phyloP scores from a whole-genome alignment of 2,888 invertebrate genomes.

The Hypercompe scribonia region DNA sequence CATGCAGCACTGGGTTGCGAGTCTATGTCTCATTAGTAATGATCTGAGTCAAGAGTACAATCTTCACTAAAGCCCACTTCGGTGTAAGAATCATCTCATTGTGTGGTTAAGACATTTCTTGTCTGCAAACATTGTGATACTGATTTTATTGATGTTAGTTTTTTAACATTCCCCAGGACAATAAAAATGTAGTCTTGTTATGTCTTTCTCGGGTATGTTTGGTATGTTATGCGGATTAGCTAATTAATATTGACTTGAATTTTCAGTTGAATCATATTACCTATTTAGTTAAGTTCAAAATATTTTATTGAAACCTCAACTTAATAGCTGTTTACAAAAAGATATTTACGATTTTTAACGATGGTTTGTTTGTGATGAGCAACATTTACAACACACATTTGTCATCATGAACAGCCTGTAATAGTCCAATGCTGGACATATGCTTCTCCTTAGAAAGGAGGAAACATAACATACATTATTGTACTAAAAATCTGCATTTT shows the following conservation, averaged over 20 bases:
- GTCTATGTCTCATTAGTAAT: background rate
- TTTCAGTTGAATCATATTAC: background rate
- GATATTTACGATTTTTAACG: background rate
- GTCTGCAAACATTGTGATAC: constrained; percentile 48
- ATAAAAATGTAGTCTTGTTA: constrained; percentile 63
- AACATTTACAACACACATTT: too few relatives aligned
- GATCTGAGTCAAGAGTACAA: background rate
- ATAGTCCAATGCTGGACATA: too few relatives aligned
- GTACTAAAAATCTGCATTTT: background rate
- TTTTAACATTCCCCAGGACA: constrained; percentile 70
- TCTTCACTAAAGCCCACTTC: background rate
- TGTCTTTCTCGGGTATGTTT: constrained; percentile 64
- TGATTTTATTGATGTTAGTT: constrained; percentile 42
- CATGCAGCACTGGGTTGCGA: background rate
- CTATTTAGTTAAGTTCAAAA: background rate
- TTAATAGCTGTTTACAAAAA: background rate
- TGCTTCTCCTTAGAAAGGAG: too few relatives aligned
- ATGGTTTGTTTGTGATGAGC: background rate
- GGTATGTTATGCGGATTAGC: constrained; percentile 30
- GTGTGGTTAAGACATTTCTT: constrained; percentile 12
- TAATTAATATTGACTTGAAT: background rate
- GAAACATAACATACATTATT: background rate
- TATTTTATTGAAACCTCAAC: background rate
- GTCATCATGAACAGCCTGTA: too few relatives aligned
- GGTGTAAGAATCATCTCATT: constrained; percentile 7